Evolutionary conservation across 37 sponge, comb jelly and placozoan genomes (phyloP), one percentile per base, ranked within the genome.

Genomic region (Lycopodina hypogea): DNA sequence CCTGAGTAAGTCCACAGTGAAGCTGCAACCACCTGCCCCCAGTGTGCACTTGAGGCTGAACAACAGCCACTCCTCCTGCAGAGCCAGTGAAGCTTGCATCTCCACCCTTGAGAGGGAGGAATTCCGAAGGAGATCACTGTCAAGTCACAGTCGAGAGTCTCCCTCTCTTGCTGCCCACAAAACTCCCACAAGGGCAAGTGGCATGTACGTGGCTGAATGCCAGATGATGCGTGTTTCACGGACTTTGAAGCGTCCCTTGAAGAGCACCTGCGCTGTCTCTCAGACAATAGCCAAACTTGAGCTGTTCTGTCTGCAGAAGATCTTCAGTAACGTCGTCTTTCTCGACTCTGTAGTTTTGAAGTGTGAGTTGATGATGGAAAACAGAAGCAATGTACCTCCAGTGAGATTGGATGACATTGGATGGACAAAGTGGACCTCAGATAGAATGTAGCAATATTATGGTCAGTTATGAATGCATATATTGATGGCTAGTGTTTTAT

Each of bases 281-380:
- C 68, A 33, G 8, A 21, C 68, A 21, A 8, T 33, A 21, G 68
- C 38, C 38, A 74, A 74, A 29, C 19, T 74, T 6, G 75, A 74
- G 7, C 75, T 74, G 1, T 74, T 74, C 38, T 74, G 75, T 21
- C n/a, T 50, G 17, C 75, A 74, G 59, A 48, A 42, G 26, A 11
- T 17, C 11, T 51, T 74, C 30, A 56, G 45, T 52, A 53, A 4
- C 21, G 18, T 32, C 1, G 75, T 74, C 7, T 55, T 42, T 26
- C 7, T 28, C 9, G 42, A 82, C 53, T 72, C 63, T 1, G 12
- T 82, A 1, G 66, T 72, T 2, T 62, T 71, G 29, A 40, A 73
- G 41, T 36, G 38, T 35, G 2, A 61, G 24, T 34, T 72, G 64
- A 33, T 72, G 64, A 58, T 48, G 11, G 51, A 33, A n/a, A 42